Conservation (phyloP, 2,888 invertebrate species). For the Brachyopa scutellaris region DNA sequence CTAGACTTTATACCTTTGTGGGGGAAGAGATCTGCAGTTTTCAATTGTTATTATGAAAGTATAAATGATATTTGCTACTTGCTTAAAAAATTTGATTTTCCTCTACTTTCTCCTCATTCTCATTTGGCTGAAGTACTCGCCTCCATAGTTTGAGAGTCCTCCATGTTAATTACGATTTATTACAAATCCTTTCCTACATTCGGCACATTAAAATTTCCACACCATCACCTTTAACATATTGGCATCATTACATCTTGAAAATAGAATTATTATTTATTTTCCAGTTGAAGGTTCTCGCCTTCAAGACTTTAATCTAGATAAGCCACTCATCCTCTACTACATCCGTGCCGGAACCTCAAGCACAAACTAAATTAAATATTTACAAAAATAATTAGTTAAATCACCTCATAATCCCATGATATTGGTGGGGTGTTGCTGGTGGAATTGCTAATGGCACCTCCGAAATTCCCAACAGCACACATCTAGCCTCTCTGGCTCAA, state of each 20-base stretch:
- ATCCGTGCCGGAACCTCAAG: constrained; percentile 2
- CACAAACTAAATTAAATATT: constrained; percentile 32
- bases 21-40: no score
- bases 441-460: no score
- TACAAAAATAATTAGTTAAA: constrained; percentile 34
- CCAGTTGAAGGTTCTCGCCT: not conserved
- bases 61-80: no score
- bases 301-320: constrained; percentile 20
- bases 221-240: constrained; percentile 3
- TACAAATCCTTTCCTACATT: not conserved
- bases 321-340: constrained; percentile 14
- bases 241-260: constrained; percentile 1
- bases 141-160: no score
- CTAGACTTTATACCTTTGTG: no score
- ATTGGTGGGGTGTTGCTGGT: not conserved
- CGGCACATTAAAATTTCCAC: constrained; percentile 14
- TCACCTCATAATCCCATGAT: constrained; percentile 30
- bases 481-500: no score
- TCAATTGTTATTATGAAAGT: no score
- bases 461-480: no score
- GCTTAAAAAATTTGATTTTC: no score
- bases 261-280: not conserved
- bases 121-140: no score
- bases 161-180: no score
- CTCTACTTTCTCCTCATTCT: no score